Percentiles rank a stretch among this genome's conserved stretches.
Conservation (phyloP, 2,888 invertebrate species). For the Eristalinus aeneus region DNA sequence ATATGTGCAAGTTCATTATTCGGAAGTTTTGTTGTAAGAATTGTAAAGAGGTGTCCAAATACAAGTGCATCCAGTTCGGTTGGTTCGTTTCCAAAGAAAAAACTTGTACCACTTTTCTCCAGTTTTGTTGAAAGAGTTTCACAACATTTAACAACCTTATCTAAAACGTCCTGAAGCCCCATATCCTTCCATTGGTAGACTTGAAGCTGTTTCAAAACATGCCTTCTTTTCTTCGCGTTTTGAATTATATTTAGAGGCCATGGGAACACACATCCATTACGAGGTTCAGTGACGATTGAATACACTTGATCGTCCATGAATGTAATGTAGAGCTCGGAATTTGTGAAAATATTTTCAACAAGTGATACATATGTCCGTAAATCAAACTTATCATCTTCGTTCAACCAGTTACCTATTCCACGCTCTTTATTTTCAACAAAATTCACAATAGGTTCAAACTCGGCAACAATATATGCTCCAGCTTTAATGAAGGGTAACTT, state of each 20-base stretch:
- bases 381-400: constrained; percentile 90
- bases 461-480: constrained; percentile 93
- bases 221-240: constrained; percentile 88
- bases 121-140: constrained; percentile 92
- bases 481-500: constrained; percentile 95
- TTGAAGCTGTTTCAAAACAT: constrained; percentile 87
- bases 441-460: constrained; percentile 94
- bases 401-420: constrained; percentile 86
- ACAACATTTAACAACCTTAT: constrained; percentile 89
- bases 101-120: constrained; percentile 85
- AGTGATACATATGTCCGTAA: constrained; percentile 96
- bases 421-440: constrained; percentile 93
- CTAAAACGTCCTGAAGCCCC: constrained; percentile 88
- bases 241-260: constrained; percentile 94
- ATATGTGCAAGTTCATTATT: constrained; percentile 90
- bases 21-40: constrained; percentile 94
- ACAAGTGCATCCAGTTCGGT: constrained; percentile 97
- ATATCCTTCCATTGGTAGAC: constrained; percentile 92
- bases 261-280: constrained; percentile 94
- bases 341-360: constrained; percentile 92
- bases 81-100: constrained; percentile 91
- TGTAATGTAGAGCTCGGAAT: constrained; percentile 93
- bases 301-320: constrained; percentile 92
- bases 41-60: constrained; percentile 98
- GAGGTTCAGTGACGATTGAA: constrained; percentile 89